Evolutionary conservation across 2,888 invertebrate genomes (phyloP).

Genomic region (Thera obeliscata): DNA sequence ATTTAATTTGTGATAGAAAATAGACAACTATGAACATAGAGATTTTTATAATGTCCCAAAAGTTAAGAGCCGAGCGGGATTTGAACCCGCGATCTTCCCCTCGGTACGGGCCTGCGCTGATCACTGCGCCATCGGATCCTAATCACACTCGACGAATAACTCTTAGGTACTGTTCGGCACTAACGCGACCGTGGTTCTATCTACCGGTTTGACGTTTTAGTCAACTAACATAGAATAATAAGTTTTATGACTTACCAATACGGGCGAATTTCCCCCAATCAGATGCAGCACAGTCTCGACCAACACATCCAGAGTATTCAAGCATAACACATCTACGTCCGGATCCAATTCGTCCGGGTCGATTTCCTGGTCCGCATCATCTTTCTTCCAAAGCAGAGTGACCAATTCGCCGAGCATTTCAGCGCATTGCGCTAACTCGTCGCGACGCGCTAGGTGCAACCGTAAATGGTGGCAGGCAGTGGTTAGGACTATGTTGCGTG

Average conservation of each 20-base stretch:
- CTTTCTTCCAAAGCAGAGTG: constrained; percentile 80
- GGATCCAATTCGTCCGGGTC: constrained; percentile 80
- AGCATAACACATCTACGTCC: constrained; percentile 92
- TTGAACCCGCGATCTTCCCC: too few relatives aligned
- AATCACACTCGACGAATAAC: too few relatives aligned
- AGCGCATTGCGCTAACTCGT: constrained; percentile 92
- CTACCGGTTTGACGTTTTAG: too few relatives aligned
- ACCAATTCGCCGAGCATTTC: constrained; percentile 95
- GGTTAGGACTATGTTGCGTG: constrained; percentile 91
- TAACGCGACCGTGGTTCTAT: too few relatives aligned
- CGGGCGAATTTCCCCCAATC: constrained; percentile 90
- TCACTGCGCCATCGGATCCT: too few relatives aligned
- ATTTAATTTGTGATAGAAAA: too few relatives aligned
- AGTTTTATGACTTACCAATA: constrained; percentile 76
- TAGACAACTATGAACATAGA: too few relatives aligned
- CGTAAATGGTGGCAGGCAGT: constrained; percentile 94
- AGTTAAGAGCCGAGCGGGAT: too few relatives aligned
- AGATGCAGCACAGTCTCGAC: constrained; percentile 93
- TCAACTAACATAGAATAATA: not conserved
- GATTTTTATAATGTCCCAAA: too few relatives aligned
- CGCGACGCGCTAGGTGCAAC: constrained; percentile 91
- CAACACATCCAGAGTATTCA: constrained; percentile 92
- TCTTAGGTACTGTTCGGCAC: too few relatives aligned
- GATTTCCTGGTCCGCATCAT: constrained; percentile 75
- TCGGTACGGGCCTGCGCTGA: too few relatives aligned